Conservation (phyloP, 2,888 invertebrate species). For the Clostera curtula region DNA sequence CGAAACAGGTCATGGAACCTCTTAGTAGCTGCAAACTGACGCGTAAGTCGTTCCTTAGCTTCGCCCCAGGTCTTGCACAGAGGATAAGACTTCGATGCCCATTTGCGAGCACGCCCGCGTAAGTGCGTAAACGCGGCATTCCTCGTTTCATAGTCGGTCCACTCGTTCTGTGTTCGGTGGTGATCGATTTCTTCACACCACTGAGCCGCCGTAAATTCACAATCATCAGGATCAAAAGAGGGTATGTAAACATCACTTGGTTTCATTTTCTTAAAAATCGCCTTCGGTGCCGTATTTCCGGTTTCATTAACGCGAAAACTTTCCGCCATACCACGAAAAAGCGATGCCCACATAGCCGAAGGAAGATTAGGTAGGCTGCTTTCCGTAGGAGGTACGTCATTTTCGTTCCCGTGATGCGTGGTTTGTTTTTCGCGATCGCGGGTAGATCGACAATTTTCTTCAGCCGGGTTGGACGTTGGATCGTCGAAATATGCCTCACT, state of each 20-base stretch:
- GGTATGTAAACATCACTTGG: constrained; percentile 8
- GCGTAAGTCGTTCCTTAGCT: too few species aligned
- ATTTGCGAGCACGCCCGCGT: constrained; percentile 3
- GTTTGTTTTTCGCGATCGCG: neutral
- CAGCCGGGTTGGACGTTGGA: too few species aligned
- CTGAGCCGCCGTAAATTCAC: constrained; percentile 12
- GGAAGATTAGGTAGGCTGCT: too few species aligned
- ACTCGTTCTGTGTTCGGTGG: constrained; percentile 3
- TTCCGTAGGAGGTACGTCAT: constrained; percentile 1
- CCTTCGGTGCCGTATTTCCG: neutral
- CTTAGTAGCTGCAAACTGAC: too few species aligned
- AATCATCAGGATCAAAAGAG: constrained; percentile 13
- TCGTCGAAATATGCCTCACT: neutral
- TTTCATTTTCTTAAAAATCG: neutral
- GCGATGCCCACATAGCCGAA: constrained; percentile 3
- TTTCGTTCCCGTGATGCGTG: neutral
- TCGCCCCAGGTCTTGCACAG: too few species aligned
- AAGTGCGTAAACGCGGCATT: too few species aligned
- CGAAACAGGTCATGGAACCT: too few species aligned
- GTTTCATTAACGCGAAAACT: neutral
- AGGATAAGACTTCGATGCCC: neutral
- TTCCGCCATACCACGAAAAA: constrained; percentile 3
- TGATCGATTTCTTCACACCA: constrained; percentile 16
- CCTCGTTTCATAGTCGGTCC: constrained; percentile 10
- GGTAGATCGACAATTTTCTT: too few species aligned